Percentiles rank a stretch among this genome's conserved stretches.
These are phyloP conservation scores for Megalurothrips usitatus DNA, from an alignment of 2,888 invertebrate species.

Conservation along the genomic window DNA sequence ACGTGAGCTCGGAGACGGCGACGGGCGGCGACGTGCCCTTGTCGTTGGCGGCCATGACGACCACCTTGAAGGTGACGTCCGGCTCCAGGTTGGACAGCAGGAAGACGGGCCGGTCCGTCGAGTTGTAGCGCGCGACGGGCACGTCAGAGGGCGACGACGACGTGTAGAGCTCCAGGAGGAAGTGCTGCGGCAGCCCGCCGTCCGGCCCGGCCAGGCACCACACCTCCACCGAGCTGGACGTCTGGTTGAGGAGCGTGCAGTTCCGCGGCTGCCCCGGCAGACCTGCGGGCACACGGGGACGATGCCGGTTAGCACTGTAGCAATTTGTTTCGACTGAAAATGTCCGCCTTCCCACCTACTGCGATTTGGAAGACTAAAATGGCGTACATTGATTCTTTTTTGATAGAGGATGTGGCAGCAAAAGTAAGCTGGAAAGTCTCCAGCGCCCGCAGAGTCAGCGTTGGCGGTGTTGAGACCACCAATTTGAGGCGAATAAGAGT, in stretches of 20 bases:
- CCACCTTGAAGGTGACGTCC: constrained; percentile 71
- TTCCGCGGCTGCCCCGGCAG: constrained; percentile 81
- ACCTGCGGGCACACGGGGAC: constrained; percentile 51
- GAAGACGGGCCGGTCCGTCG: constrained; percentile 67
- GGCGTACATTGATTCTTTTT: too few species aligned
- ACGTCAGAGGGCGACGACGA: constrained; percentile 32
- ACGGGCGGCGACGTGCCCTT: constrained; percentile 74
- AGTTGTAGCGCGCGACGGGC: constrained; percentile 53
- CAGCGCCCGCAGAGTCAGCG: too few species aligned
- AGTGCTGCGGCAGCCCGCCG: constrained; percentile 82
- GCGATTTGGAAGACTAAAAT: too few species aligned
- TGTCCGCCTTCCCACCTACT: too few species aligned
- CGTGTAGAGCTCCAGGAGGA: constrained; percentile 73
- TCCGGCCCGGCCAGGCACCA: constrained; percentile 80
- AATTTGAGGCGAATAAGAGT: too few species aligned
- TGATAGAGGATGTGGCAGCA: too few species aligned
- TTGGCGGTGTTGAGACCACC: too few species aligned
- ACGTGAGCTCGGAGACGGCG: constrained; percentile 68
- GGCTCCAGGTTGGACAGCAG: constrained; percentile 73
- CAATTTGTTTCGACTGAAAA: too few species aligned
- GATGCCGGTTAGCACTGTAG: too few species aligned
- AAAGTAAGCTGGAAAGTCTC: too few species aligned
- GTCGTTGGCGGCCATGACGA: constrained; percentile 72
- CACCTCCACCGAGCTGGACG: constrained; percentile 75
- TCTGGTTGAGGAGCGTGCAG: constrained; percentile 80